These are phyloP conservation scores for Acrobasis consociella DNA, from an alignment of 2,888 invertebrate species.

Conservation along the genomic window DNA sequence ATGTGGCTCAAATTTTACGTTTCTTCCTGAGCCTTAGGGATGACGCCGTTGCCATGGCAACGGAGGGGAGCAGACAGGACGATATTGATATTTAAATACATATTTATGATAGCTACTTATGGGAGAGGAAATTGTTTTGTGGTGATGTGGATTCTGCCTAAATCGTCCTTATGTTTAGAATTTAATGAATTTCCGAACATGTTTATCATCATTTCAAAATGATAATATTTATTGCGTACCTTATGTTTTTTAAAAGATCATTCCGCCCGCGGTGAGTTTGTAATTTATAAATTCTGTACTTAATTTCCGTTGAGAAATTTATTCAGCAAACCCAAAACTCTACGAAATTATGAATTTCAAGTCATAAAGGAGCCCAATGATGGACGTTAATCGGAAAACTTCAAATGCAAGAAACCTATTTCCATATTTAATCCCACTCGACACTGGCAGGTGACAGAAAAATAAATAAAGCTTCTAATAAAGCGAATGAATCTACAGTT, in stretches of 20 bases:
- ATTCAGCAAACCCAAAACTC: slow-evolving; percentile 53
- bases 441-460: slow-evolving; percentile 73
- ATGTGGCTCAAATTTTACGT: slow-evolving; percentile 34
- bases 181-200: slow-evolving; percentile 4
- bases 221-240: not conserved
- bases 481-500: slow-evolving; percentile 62
- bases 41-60: slow-evolving; percentile 55
- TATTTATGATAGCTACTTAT: slow-evolving; percentile 42
- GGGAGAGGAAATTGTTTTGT: slow-evolving; percentile 40
- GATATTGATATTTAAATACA: slow-evolving; percentile 54
- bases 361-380: slow-evolving; percentile 51
- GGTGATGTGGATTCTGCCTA: slow-evolving; percentile 14
- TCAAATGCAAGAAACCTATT: slow-evolving; percentile 63
- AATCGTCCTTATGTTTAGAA: slow-evolving; percentile 13
- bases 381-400: slow-evolving; percentile 71
- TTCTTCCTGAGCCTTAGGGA: slow-evolving; percentile 34
- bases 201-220: not conserved
- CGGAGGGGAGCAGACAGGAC: slow-evolving; percentile 54
- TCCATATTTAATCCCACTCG: slow-evolving; percentile 56
- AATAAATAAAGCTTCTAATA: slow-evolving; percentile 72
- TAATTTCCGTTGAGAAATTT: slow-evolving; percentile 33
- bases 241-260: not conserved
- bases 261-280: not conserved
- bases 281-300: not conserved
- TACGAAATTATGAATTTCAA: slow-evolving; percentile 55